Evolutionary conservation across 2,797 vertebrate species (phyloP), one percentile per base, ranked within the genome.

Genomic region (Helarctos malayanus): DNA sequence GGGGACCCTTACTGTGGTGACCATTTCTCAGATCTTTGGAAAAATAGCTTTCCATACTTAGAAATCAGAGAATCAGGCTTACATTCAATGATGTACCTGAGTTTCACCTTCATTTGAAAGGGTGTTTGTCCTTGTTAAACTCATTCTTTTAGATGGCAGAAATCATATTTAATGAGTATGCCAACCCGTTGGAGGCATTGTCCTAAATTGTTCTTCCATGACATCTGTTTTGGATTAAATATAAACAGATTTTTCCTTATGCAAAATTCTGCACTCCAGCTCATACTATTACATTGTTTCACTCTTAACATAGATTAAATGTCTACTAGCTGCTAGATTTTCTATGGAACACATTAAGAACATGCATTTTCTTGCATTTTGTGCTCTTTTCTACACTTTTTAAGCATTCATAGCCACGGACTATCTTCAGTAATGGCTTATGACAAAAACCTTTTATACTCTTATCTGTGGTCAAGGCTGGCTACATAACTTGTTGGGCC

Each of bases 31-130:
- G 63, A 15, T 84, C 61, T 71, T 38, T 81, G 75, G 38, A 57
- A 56, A 73, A 65, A 56, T 25, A 73, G 15, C 45, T 95, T 75
- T 63, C 38, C 7, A 0, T 63, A 38, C 16, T 80, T 69, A 88
- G 80, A 91, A 91, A 52, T 93, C 82, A 80, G n/a, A 82, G 73
- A 82, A 78, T 69, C 38, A 41, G 35, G 35, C 21, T 71, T 56
- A 16, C 80, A 75, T 21, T 47, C 76, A 76, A 75, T 76, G 68
- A 94, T 3, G 3, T 6, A 89, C 2, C 45, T 68, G 18, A 87
- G 35, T 92, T 25, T 90, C 56, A 49, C 56, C 69, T 54, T 83
- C 27, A 45, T 78, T 87, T 90, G 81, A 79, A 84, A 69, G n/a
- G 35, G 47, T 41, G n/a, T 86, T 92, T 68, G n/a, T 71, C 25